Base-by-base conservation (phyloP, 1,140 invertebrate species). In the Drosophila yakuba region DNA sequence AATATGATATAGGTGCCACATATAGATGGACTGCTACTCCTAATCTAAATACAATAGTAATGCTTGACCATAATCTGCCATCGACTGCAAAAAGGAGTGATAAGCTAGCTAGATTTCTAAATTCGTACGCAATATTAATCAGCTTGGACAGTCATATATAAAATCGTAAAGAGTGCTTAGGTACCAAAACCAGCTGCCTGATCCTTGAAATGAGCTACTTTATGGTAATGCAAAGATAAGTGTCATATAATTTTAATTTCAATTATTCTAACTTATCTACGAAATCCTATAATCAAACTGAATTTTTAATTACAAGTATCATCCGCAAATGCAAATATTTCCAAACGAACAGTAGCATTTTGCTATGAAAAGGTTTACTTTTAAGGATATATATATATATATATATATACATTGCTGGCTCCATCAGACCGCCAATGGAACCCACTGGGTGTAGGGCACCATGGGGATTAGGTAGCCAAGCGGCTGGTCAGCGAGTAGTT, bases 31-130 rank as follows among this genome's bases (percentile, higher is more conserved):
- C 15, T 11, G 35, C 51, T 74, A 56, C 15, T 11, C 45, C 51
- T 74, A 56, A 74, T 74, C 72, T 74, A 44, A 36, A 48, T 72
- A 74, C 51, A 74, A 20, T 56, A 62, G 23, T 62, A 74, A 74
- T 74, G 39, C 68, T 55, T 74, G 69, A 20, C 71, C 43, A 57
- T 74, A 74, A 74, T 74, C 44, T 63, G 35, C 35, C 51, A 48
- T 57, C 32, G 28, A 45, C 43, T 25, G 43, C 28, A 11, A 69
- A 67, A 67, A 35, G 43, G 41, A 43, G 39, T 35, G 43, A 74
- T 74, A 64, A 63, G 58, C 69, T 35, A 8, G 12, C 43, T 62
- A 15, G 39, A 72, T 48, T 74, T 74, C 59, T 64, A 74, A 74
- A 74, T 51, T 74, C 54, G 51, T 43, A 44, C 56, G 69, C 45